Percentiles rank a stretch among this genome's conserved stretches.
These are phyloP conservation scores for Teleopsis dalmanni DNA, from an alignment of 1,140 invertebrate species.

Conservation along the genomic window DNA sequence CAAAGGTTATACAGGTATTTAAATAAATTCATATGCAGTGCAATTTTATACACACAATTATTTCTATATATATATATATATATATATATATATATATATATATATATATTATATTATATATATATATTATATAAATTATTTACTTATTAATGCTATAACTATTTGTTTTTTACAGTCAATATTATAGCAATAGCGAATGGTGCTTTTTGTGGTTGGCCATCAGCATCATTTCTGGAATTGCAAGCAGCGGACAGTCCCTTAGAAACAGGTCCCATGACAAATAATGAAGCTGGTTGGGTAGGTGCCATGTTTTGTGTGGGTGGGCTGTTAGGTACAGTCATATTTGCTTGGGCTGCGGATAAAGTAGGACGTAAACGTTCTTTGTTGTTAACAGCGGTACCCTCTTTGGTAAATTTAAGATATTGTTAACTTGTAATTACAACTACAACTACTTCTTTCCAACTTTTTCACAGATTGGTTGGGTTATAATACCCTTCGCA, in stretches of 20 bases:
- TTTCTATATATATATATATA: too few species aligned
- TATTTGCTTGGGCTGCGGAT: constrained; percentile 50
- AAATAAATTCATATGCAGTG: too few species aligned
- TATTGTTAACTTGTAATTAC: neutral
- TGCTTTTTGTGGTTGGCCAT: constrained; percentile 43
- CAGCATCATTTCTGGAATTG: constrained; percentile 45
- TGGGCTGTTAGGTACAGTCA: constrained; percentile 43
- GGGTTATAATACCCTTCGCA: constrained; percentile 43
- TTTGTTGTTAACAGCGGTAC: constrained; percentile 27
- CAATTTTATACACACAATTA: too few species aligned
- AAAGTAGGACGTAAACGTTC: constrained; percentile 26
- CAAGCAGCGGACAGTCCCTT: constrained; percentile 31
- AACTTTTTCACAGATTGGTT: constrained; percentile 23
- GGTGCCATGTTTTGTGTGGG: constrained; percentile 47
- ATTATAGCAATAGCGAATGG: constrained; percentile 19
- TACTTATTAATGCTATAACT: too few species aligned
- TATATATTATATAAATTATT: too few species aligned
- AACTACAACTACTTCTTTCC: neutral
- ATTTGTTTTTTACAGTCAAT: constrained; percentile 15
- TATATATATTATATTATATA: too few species aligned
- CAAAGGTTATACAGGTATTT: too few species aligned
- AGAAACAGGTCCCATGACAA: constrained; percentile 18
- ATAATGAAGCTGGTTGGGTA: constrained; percentile 47
- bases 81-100: too few species aligned
- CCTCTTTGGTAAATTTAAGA: constrained; percentile 23